Evolutionary conservation across 1,140 invertebrate genomes (phyloP).

Genomic region (Drosophila novamexicana): DNA sequence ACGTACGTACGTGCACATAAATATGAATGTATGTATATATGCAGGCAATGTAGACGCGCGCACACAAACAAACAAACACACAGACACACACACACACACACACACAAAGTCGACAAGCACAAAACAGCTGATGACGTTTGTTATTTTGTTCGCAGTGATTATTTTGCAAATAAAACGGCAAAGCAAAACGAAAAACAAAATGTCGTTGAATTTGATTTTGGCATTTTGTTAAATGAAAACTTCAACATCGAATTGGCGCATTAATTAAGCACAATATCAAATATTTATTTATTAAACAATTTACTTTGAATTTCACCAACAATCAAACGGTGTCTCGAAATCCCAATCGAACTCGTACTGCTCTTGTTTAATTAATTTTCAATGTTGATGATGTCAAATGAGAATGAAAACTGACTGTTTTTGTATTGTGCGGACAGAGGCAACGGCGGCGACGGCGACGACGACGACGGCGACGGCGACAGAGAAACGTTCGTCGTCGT

Average conservation of each 20-base stretch:
- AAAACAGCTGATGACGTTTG: constrained; percentile 81
- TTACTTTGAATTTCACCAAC: constrained; percentile 61
- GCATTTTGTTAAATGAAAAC: constrained; percentile 67
- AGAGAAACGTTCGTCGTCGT: constrained; percentile 31
- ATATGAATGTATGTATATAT: constrained; percentile 13
- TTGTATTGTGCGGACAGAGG: constrained; percentile 64
- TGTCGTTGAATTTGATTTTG: constrained; percentile 22
- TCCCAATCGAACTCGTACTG: constrained; percentile 45
- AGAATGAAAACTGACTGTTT: constrained; percentile 82
- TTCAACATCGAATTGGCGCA: constrained; percentile 12
- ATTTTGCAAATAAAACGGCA: constrained; percentile 41
- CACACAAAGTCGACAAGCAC: constrained; percentile 17
- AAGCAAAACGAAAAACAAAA: constrained; percentile 27
- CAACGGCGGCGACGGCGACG: constrained; percentile 24
- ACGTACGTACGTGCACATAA: constrained; percentile 1
- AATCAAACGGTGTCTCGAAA: constrained; percentile 39
- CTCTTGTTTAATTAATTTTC: constrained; percentile 81
- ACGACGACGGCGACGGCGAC: constrained; percentile 33
- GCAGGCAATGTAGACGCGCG: constrained; percentile 28
- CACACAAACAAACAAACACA: constrained; percentile 5
- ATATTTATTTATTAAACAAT: constrained; percentile 35
- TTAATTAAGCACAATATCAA: constrained; percentile 62
- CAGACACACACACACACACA: constrained; percentile 25
- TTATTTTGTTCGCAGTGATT: constrained; percentile 72
- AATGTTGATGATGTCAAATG: constrained; percentile 83